Evolutionary conservation across 2,888 invertebrate genomes (phyloP), one percentile per base, ranked within the genome.

Genomic region (Dicroscelio sp.): DNA sequence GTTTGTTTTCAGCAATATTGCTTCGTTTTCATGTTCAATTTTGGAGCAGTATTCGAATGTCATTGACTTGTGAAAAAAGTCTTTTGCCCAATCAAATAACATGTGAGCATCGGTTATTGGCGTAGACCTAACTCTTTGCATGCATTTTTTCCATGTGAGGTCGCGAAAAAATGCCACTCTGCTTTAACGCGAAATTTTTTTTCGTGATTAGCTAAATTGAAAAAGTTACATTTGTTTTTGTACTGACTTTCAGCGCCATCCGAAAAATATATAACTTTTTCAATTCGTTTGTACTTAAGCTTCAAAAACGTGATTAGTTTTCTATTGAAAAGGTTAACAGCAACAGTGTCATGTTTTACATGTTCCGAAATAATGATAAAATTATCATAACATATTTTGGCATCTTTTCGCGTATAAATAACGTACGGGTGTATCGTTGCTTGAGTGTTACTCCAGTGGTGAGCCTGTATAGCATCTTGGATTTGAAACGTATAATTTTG

Each of bases 241-340:
- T 83, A 83, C 35, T 83, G 71, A 31, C 48, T 63, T 27, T 52
- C 84, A 38, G 75, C 60, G 5, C 84, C 75, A 23, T 84, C 84
- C 5, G 84, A 84, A 75, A 84, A 84, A 8, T 84, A 84, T 63
- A 84, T 63, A 52, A 84, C 23, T 75, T 84, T 84, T 23, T 35
- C 35, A 65, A 79, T 23, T 43, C 71, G 60, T 17, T 55, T 23
- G 55, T 78, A 35, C 8, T 52, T 75, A 14, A 38, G 27, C 33
- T 30, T 76, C 27, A 69, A 30, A 30, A 58, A 67, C 1, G 17
- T 23, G 10, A 85, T 60, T 27, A 86, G 1, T 80, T 86, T 82
- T 60, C 23, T n/a, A 38, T 80, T 63, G 55, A 80, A 86, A 27
- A 80, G 60, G 60, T 86, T 35, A 14, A 86, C 79, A n/a, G 25